Evolutionary conservation across 2,888 invertebrate species (phyloP).

Genomic region (Microctonus hyperodae): DNA sequence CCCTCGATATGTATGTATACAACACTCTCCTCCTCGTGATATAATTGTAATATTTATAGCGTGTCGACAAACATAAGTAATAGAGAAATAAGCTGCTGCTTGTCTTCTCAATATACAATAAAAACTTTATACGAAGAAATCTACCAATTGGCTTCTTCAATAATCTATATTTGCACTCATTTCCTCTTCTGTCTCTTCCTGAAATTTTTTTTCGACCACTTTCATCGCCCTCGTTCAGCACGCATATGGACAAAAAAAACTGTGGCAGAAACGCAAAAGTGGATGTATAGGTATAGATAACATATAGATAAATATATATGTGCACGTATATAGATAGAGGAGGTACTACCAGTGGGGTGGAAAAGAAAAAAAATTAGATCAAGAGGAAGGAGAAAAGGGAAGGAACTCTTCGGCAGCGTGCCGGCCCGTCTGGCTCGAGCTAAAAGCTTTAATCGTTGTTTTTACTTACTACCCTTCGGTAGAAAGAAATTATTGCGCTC

Average conservation of each 20-base stretch:
- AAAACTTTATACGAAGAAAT: constrained; percentile 46
- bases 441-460: constrained; percentile 54
- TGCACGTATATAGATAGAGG: neutral
- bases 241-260: constrained; percentile 35
- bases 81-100: constrained; percentile 39
- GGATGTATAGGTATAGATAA: neutral
- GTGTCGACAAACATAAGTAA: constrained; percentile 31
- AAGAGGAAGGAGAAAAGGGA: constrained; percentile 18
- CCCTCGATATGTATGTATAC: constrained; percentile 1
- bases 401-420: constrained; percentile 26
- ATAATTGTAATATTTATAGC: constrained; percentile 51
- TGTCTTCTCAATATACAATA: constrained; percentile 49
- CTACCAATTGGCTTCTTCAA: constrained; percentile 47
- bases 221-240: constrained; percentile 24
- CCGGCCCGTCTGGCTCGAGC: constrained; percentile 40
- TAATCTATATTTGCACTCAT: constrained; percentile 30
- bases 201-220: constrained; percentile 17
- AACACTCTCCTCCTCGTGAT: constrained; percentile 23
- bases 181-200: constrained; percentile 8
- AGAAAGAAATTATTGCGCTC: constrained; percentile 46
- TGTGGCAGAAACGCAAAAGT: constrained; percentile 31
- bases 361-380: constrained; percentile 8
- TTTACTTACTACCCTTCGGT: constrained; percentile 41
- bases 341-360: constrained; percentile 33
- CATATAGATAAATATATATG: neutral